Evolutionary conservation across 2,888 invertebrate species (phyloP).

Genomic region (Melieria crassipennis): DNA sequence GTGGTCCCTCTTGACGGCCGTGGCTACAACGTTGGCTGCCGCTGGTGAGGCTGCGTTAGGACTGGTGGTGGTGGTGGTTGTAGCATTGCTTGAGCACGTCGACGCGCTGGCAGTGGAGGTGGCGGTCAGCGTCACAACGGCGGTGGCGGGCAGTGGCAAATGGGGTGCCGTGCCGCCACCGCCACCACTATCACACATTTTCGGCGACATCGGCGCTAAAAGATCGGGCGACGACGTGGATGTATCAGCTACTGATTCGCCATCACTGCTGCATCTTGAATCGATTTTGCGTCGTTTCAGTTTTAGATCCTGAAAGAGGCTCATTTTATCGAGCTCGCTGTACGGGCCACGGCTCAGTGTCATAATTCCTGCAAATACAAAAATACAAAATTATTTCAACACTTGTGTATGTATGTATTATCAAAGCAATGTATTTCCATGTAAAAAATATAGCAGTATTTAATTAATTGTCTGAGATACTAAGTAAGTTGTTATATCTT

Average conservation of each 20-base stretch:
- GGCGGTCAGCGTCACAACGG: conserved; percentile 50
- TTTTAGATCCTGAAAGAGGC: conserved; percentile 98
- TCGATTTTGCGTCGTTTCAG: conserved; percentile 97
- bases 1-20: conserved; percentile 42
- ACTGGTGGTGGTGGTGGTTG: conserved; percentile 43
- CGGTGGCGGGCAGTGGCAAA: conserved; percentile 41
- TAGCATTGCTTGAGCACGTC: conserved; percentile 48
- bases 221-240: conserved; percentile 92
- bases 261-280: conserved; percentile 96
- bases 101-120: conserved; percentile 47
- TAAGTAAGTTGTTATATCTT: not conserved
- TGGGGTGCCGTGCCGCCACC: conserved; percentile 32
- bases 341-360: conserved; percentile 97
- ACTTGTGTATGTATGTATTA: too few species aligned
- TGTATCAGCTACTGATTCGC: conserved; percentile 94
- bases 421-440: too few species aligned
- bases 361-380: conserved; percentile 82
- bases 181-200: conserved; percentile 71
- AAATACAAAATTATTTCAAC: not conserved
- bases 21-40: conserved; percentile 40
- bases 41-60: conserved; percentile 41
- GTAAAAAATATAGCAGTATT: too few species aligned
- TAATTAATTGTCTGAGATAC: not conserved
- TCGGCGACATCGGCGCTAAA: conserved; percentile 84
- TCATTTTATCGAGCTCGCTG: conserved; percentile 96